phyloP scores from a whole-genome alignment of 2,888 invertebrate species.

The Heliconius charithonia region DNA sequence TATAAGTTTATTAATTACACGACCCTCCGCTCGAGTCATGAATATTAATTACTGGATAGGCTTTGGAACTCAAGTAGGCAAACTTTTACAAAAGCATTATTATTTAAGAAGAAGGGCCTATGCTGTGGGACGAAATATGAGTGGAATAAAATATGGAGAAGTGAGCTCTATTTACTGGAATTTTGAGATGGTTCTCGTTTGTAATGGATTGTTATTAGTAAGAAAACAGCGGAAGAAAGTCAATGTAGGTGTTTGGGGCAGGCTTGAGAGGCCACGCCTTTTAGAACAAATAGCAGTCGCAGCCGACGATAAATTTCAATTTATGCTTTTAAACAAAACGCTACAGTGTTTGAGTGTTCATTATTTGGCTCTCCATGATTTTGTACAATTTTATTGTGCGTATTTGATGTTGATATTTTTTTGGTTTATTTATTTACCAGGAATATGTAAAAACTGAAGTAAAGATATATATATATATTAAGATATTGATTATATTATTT shows the following conservation, averaged over 20 bases:
- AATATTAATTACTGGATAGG: slow-evolving; percentile 84
- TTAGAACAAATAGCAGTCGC: slow-evolving; percentile 64
- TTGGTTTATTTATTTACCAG: background rate
- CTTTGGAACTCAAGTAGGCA: slow-evolving; percentile 83
- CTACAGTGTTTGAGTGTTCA: slow-evolving; percentile 31
- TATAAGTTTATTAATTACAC: slow-evolving; percentile 84
- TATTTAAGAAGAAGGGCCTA: slow-evolving; percentile 81
- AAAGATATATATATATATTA: background rate
- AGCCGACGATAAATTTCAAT: slow-evolving; percentile 42
- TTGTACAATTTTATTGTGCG: slow-evolving; percentile 2
- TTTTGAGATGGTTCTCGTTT: slow-evolving; percentile 51
- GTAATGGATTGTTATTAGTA: slow-evolving; percentile 73
- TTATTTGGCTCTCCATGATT: slow-evolving; percentile 24
- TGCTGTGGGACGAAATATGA: slow-evolving; percentile 79
- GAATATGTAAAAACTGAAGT: background rate
- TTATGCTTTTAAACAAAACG: slow-evolving; percentile 46
- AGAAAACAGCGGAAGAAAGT: slow-evolving; percentile 83
- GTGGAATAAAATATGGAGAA: slow-evolving; percentile 46
- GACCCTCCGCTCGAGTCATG: slow-evolving; percentile 81
- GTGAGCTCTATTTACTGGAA: slow-evolving; percentile 55
- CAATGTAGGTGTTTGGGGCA: slow-evolving; percentile 80
- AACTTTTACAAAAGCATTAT: slow-evolving; percentile 84
- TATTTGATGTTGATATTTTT: background rate
- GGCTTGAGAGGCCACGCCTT: slow-evolving; percentile 69
- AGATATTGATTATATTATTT: background rate